Evolutionary conservation across 2,113 vertebrate genomes (phyloP).

Genomic region (Entelurus aequoreus): DNA sequence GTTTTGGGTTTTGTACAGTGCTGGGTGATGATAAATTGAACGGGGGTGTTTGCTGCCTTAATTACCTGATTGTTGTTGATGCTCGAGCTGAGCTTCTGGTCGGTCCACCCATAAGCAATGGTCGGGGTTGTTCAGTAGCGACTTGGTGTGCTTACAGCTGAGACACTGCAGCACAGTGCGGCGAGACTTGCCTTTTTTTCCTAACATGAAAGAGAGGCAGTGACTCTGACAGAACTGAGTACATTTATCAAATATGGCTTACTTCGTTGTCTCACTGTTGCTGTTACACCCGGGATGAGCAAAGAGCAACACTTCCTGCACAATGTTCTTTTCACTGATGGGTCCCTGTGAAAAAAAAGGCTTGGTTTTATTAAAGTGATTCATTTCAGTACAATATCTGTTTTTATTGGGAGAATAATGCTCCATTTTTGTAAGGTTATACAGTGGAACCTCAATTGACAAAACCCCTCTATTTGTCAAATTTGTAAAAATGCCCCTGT

Average conservation of each 20-base stretch:
- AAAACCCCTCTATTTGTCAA: too few relatives aligned
- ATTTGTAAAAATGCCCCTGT: too few relatives aligned
- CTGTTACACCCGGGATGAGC: constrained; percentile 75
- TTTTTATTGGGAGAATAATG: not conserved
- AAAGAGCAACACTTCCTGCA: constrained; percentile 76
- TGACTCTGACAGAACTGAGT: not conserved
- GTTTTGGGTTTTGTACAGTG: too few relatives aligned
- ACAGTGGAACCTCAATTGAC: not conserved
- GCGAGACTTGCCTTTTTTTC: constrained; percentile 44
- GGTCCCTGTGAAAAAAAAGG: constrained; percentile 63
- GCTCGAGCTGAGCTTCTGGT: constrained; percentile 71
- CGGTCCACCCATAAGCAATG: constrained; percentile 73
- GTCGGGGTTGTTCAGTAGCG: constrained; percentile 69
- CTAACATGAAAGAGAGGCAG: constrained; percentile 33
- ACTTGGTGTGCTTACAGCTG: constrained; percentile 69
- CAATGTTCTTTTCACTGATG: constrained; percentile 78
- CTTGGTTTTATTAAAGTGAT: too few relatives aligned
- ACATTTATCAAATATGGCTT: constrained; percentile 4
- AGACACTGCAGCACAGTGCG: constrained; percentile 71
- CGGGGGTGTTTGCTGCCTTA: not conserved
- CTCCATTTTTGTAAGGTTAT: not conserved
- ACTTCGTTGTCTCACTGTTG: constrained; percentile 73
- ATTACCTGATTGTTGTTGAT: constrained; percentile 55
- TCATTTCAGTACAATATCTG: not conserved
- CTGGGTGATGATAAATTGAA: too few relatives aligned